These are phyloP conservation scores for Sinocyclocheilus anshuiensis DNA, from an alignment of 2,113 vertebrate species.

Conservation along the genomic window DNA sequence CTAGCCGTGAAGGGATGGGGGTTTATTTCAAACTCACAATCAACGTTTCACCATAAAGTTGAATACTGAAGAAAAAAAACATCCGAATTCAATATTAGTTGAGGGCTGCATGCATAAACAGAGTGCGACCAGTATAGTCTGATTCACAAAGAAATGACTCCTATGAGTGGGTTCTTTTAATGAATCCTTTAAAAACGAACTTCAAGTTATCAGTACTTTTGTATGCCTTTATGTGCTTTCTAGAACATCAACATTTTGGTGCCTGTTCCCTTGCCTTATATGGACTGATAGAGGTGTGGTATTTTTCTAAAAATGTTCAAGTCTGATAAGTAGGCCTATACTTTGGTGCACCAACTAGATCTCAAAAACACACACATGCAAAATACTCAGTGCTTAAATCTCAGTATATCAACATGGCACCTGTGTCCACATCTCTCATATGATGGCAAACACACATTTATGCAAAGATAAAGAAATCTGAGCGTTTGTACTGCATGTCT, in stretches of 20 bases:
- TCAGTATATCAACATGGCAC: constrained; percentile 22
- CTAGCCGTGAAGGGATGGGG: neutral
- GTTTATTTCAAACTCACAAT: neutral
- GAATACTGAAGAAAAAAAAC: neutral
- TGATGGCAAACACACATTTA: neutral
- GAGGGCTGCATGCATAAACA: neutral
- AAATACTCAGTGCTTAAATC: neutral
- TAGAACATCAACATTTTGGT: neutral
- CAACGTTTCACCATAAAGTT: neutral
- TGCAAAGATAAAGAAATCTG: constrained; percentile 34
- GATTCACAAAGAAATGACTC: neutral
- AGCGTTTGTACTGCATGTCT: neutral
- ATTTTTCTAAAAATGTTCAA: neutral
- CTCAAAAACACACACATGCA: neutral
- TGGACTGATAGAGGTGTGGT: neutral
- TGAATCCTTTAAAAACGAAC: neutral
- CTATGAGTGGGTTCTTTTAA: neutral
- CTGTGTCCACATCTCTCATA: constrained; percentile 27
- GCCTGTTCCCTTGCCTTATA: neutral
- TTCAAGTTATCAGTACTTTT: neutral
- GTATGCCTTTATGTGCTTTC: neutral
- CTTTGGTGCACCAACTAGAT: neutral
- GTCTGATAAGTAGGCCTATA: no score
- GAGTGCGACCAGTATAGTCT: neutral
- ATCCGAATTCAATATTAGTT: neutral